Percentiles rank a stretch among this genome's conserved stretches.
Evolutionary conservation across 37 sponge, comb jelly and placozoan genomes (phyloP).

Genomic region (Petrosia ficiformis): DNA sequence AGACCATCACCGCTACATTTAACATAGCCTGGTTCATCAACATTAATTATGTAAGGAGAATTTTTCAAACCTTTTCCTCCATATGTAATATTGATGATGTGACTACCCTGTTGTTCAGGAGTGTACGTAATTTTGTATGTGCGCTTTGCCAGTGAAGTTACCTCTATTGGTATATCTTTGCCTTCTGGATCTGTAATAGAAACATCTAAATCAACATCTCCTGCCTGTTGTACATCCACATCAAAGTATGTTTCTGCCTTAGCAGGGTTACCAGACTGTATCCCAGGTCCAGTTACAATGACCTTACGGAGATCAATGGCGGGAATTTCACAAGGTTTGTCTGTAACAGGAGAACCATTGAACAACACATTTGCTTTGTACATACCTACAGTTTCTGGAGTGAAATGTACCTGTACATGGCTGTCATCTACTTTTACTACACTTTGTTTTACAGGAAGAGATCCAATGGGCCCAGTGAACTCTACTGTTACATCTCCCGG

Average conservation of each 20-base stretch:
- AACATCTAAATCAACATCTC: constrained; percentile 55
- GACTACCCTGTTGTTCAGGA: constrained; percentile 39
- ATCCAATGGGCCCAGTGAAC: constrained; percentile 27
- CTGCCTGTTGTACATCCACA: constrained; percentile 85
- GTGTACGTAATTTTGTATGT: constrained; percentile 43
- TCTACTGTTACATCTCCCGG: constrained; percentile 58
- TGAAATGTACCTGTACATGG: not conserved
- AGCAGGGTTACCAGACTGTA: constrained; percentile 63
- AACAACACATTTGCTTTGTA: constrained; percentile 10
- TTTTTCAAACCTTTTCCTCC: constrained; percentile 42
- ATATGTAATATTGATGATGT: constrained; percentile 33
- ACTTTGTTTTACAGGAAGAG: constrained; percentile 31
- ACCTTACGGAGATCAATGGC: constrained; percentile 65
- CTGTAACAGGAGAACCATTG: constrained; percentile 34
- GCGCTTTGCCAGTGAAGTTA: constrained; percentile 4
- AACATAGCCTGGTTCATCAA: constrained; percentile 62
- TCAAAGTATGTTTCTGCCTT: constrained; percentile 70
- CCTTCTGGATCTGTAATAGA: constrained; percentile 34
- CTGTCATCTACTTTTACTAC: constrained; percentile 11
- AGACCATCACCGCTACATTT: constrained; percentile 68
- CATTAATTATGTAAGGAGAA: constrained; percentile 63
- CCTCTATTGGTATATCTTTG: not conserved
- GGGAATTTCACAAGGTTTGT: constrained; percentile 8
- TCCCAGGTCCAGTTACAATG: constrained; percentile 81
- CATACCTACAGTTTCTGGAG: no score